Evolutionary conservation across 2,797 vertebrate genomes (phyloP), one percentile per base, ranked within the genome.

Genomic region (Notamacropus eugenii): DNA sequence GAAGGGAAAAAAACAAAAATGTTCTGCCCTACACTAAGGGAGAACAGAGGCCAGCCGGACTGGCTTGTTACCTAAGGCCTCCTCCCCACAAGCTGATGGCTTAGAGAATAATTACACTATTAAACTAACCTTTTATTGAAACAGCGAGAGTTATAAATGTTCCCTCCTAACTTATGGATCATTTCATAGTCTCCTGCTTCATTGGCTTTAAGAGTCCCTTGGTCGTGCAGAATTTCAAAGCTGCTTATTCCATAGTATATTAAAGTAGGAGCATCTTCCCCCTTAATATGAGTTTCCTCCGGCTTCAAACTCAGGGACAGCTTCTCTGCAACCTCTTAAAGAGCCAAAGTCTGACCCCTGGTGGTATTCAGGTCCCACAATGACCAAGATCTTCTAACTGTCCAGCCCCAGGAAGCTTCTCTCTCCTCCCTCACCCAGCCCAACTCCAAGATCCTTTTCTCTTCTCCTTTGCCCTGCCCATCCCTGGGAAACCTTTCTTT

Each of bases 121-220:
- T 97, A 97, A 40, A 96, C 58, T 28, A 94, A 92, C 82, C 54
- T 94, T 97, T 97, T 96, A 97, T 62, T 95, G 59, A 95, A 96
- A 97, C 91, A 92, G 93, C 59, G 95, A 19, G 95, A 57, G 94
- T 96, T 97, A 96, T 95, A 98, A 98, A 96, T 34, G 62, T 97
- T 93, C 34, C 57, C 92, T 95, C 94, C 96, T 95, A 96, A 97
- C 90, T 22, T 92, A 91, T 1, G n/a, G 94, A 97, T 98, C 96
- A 96, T 96, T 98, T 98, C 97, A 97, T 55, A 97, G 90, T 93
- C 82, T 97, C 57, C 56, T 95, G 94, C 97, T 98, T 98, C 97
- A 96, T 28, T 98, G 93, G 28, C 74, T 98, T 98, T 98, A 98
- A 97, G 93, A 97, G 90, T 94, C 96, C 96, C 97, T 97, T 95